Base-by-base conservation (phyloP, 1,140 invertebrate genomes). In the Plectrocnemia conspersa region DNA sequence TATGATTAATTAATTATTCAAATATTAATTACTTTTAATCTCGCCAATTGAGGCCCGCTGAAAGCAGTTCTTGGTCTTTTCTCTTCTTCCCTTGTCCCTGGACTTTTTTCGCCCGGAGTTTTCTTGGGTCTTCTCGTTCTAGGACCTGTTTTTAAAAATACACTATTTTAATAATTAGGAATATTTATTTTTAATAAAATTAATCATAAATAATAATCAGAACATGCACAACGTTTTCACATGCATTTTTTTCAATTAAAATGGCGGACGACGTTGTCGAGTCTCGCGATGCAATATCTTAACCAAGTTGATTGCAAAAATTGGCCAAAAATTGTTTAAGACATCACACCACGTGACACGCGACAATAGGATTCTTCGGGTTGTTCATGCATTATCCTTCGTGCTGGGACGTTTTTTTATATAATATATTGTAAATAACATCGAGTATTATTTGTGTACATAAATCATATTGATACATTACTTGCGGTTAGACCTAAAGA, bases 11-110 rank as follows among this genome's bases (percentile, higher is more conserved):
- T 38, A 38, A 38, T 10, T 16, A 6, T 38, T 9, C 6, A 38
- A 13, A 6, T n/a, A n/a, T n/a, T n/a, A n/a, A 13, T 50, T 68
- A 80, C 79, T 76, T 97, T 97, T 52, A 99, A 76, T 64, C 91
- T 82, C 1, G 86, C 81, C 59, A 99, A 77, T 71, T 99, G 97
- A 15, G 97, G 91, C 4, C 86, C 87, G 53, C 93, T 97, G 77
- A 99, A 99, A 0, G 97, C 96, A 1, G 97, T 99, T 57, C 97
- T 77, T 0, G 97, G 96, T 64, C 97, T 79, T 72, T 99, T 99
- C 69, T 97, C 93, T 68, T 96, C 91, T 36, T 83, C 59, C 4
- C 46, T 64, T 21, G 41, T 52, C 10, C 48, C 58, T 11, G 58
- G 58, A 50, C 58, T 61, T 23, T 47, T 63, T 58, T 70, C 70